Evolutionary conservation across 2,113 vertebrate species (phyloP).

Genomic region (Alectura lathami): DNA sequence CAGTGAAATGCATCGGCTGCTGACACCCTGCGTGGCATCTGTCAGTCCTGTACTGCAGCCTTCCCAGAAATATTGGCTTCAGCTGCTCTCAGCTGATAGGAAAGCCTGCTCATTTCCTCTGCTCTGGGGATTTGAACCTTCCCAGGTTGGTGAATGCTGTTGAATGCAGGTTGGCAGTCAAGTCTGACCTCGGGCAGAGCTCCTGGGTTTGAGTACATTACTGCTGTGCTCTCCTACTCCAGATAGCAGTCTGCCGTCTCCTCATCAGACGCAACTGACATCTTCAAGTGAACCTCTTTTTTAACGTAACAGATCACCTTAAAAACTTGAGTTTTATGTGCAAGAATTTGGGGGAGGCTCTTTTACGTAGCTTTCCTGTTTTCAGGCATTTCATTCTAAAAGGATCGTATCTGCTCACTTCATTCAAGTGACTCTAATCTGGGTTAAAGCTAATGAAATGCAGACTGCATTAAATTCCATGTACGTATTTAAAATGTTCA

Average conservation of each 20-base stretch:
- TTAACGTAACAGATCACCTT: background rate
- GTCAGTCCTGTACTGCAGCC: too few relatives aligned
- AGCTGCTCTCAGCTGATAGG: background rate
- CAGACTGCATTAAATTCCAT: background rate
- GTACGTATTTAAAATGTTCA: background rate
- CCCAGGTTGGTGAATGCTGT: background rate
- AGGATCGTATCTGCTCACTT: background rate
- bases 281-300: background rate
- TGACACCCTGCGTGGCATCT: background rate
- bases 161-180: background rate
- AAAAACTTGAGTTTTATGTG: background rate
- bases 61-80: background rate
- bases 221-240: background rate
- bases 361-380: background rate
- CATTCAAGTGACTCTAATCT: background rate
- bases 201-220: background rate
- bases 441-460: conserved; percentile 22
- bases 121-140: background rate
- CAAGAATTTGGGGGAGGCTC: background rate
- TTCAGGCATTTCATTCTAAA: background rate
- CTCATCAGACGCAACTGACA: background rate
- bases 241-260: background rate
- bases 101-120: background rate
- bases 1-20: background rate
- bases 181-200: background rate